Conservation (phyloP, 2,797 vertebrate genomes). For the Dallia pectoralis region DNA sequence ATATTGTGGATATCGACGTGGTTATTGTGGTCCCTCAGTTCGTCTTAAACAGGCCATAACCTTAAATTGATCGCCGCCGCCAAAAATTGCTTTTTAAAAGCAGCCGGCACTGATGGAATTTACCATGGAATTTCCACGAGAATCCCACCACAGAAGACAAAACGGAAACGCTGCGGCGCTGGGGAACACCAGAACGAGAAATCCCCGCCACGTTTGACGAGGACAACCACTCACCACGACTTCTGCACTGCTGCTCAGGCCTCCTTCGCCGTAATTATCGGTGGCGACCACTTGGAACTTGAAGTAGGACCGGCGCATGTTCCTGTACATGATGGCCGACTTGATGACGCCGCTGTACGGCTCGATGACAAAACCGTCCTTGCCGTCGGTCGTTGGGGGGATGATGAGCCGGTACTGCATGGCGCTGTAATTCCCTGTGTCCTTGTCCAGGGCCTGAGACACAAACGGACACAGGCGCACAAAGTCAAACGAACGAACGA, state of each 20-base stretch:
- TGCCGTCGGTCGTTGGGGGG: slow-evolving; percentile 78
- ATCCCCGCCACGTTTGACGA: not conserved
- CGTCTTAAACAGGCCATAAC: not conserved
- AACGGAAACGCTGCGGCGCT: not conserved
- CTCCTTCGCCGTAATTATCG: slow-evolving; percentile 90
- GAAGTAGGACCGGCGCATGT: slow-evolving; percentile 96
- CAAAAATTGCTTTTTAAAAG: not conserved
- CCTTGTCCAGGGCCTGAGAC: slow-evolving; percentile 86
- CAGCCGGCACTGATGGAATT: not conserved
- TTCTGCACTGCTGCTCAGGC: slow-evolving; percentile 90
- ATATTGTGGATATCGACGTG: slow-evolving; percentile 4
- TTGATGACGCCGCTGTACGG: slow-evolving; percentile 91
- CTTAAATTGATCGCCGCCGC: not conserved
- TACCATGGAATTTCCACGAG: not conserved
- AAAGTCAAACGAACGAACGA: not conserved
- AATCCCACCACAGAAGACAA: not conserved
- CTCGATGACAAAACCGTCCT: slow-evolving; percentile 95
- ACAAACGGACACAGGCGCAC: slow-evolving; percentile 1
- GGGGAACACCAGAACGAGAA: not conserved
- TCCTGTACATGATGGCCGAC: slow-evolving; percentile 96
- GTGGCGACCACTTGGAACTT: slow-evolving; percentile 95
- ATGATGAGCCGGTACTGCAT: slow-evolving; percentile 90
- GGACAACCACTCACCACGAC: slow-evolving; percentile 81
- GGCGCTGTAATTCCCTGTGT: slow-evolving; percentile 94
- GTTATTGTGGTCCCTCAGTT: not conserved